Evolutionary conservation across 37 sponge, comb jelly and placozoan species (phyloP).

Genomic region (Eunapius fragilis): DNA sequence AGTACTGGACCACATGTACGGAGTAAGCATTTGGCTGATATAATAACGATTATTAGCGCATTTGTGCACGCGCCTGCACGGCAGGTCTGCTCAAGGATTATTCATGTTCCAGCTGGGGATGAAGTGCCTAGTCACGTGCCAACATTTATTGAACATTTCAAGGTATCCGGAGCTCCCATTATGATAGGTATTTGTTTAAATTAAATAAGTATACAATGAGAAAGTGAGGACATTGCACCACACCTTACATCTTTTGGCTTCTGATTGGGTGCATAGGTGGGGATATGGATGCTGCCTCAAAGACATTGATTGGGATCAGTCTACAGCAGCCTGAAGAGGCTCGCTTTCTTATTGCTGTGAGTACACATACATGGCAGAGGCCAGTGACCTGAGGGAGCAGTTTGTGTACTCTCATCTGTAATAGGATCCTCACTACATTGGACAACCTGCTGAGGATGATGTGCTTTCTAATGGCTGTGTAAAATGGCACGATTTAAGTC

Average conservation of each 20-base stretch:
- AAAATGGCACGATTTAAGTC: conserved; percentile 27
- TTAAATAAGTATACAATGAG: not conserved
- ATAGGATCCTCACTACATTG: conserved; percentile 52
- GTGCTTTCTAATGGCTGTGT: conserved; percentile 16
- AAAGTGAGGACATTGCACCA: too few species aligned
- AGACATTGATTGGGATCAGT: conserved; percentile 52
- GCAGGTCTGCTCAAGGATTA: conserved; percentile 40
- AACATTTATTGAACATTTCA: conserved; percentile 64
- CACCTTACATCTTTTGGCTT: too few species aligned
- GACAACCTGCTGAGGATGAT: not conserved
- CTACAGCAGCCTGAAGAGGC: not conserved
- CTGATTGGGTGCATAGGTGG: conserved; percentile 30
- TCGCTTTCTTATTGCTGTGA: conserved; percentile 36
- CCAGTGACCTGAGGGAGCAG: too few species aligned
- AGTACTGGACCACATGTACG: conserved; percentile 66
- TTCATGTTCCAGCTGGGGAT: conserved; percentile 49
- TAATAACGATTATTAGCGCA: not conserved
- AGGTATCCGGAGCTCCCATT: conserved; percentile 75
- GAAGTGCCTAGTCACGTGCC: conserved; percentile 12
- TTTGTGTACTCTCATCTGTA: too few species aligned
- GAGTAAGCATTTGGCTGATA: conserved; percentile 20
- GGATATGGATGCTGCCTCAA: conserved; percentile 62
- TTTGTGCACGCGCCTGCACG: not conserved
- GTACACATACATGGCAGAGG: not conserved
- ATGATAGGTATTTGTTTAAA: conserved; percentile 81